Percentiles rank a stretch among this genome's conserved stretches.
These are phyloP conservation scores for Pipistrellus nathusii DNA, from an alignment of 2,797 vertebrate species.

Conservation along the genomic window DNA sequence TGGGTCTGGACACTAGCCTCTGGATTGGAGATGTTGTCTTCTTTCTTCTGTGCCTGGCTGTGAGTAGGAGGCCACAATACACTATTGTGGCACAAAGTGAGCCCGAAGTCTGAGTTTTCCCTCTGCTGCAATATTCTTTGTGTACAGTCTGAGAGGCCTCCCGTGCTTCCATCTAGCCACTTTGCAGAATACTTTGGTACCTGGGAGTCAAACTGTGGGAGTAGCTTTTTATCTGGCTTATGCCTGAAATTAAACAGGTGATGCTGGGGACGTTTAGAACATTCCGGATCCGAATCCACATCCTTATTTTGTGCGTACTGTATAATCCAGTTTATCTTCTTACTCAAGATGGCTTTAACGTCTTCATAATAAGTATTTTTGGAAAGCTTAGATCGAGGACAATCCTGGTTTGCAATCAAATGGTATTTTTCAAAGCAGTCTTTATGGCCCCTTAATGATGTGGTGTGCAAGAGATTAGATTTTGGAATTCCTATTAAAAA, in stretches of 20 bases:
- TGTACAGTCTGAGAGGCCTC: constrained; percentile 85
- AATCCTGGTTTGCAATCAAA: constrained; percentile 98
- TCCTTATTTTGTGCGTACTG: constrained; percentile 98
- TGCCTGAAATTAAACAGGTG: constrained; percentile 92
- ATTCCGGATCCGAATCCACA: constrained; percentile 88
- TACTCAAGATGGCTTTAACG: constrained; percentile 95
- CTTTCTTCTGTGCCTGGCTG: constrained; percentile 84
- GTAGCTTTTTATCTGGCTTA: constrained; percentile 91
- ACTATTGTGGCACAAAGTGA: constrained; percentile 84
- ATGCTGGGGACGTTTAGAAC: constrained; percentile 90
- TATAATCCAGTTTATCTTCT: constrained; percentile 96
- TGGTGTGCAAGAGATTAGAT: constrained; percentile 94
- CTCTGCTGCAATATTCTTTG: constrained; percentile 90
- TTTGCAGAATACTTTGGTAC: constrained; percentile 95
- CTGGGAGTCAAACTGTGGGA: constrained; percentile 93
- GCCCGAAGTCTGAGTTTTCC: constrained; percentile 87
- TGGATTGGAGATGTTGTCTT: constrained; percentile 82
- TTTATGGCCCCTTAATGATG: constrained; percentile 96
- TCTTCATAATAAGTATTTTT: constrained; percentile 96
- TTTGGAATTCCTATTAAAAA: constrained; percentile 91
- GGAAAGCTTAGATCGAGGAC: constrained; percentile 93
- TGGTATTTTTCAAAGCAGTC: constrained; percentile 99
- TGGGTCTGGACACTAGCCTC: constrained; percentile 75
- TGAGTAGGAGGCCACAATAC: constrained; percentile 87
- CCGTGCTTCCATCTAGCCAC: constrained; percentile 89